A percentile compares a stretch with the other conserved stretches of the same genome.
Evolutionary conservation across 2,888 invertebrate genomes (phyloP).

Genomic region (Aethes cnicana): DNA sequence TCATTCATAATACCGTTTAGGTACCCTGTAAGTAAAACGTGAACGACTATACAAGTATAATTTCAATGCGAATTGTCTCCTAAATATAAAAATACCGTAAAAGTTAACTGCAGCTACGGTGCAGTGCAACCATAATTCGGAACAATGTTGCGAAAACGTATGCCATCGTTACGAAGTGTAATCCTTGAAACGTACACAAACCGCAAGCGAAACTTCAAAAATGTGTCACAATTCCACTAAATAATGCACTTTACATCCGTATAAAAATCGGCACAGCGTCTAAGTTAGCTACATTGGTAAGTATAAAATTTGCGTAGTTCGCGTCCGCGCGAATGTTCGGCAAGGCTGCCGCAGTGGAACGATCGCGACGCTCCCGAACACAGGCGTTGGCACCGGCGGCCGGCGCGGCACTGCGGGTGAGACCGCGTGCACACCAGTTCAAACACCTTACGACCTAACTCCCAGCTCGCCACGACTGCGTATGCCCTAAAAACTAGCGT

Average conservation of each 20-base stretch:
- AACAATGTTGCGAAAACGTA: constrained; percentile 30
- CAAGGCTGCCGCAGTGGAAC: no score
- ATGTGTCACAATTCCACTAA: constrained; percentile 34
- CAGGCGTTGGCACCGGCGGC: constrained; percentile 64
- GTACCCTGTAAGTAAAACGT: no score
- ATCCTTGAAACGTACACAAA: constrained; percentile 29
- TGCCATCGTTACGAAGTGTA: constrained; percentile 27
- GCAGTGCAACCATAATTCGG: background rate
- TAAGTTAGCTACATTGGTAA: constrained; percentile 37
- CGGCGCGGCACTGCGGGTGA: constrained; percentile 77
- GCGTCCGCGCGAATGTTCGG: constrained; percentile 44
- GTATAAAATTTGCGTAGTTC: constrained; percentile 46
- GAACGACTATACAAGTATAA: no score
- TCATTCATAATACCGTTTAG: no score
- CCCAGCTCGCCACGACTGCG: constrained; percentile 37
- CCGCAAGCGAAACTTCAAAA: constrained; percentile 30
- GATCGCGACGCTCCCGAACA: no score
- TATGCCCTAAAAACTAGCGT: constrained; percentile 39
- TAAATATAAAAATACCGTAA: no score
- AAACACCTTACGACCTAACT: constrained; percentile 61
- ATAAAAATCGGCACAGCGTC: constrained; percentile 30
- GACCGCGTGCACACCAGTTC: constrained; percentile 64
- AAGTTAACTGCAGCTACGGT: constrained; percentile 7
- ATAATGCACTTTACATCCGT: constrained; percentile 28
- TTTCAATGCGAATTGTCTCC: no score